These are phyloP conservation scores for Ictalurus furcatus DNA, from an alignment of 2,113 vertebrate genomes.

Conservation along the genomic window DNA sequence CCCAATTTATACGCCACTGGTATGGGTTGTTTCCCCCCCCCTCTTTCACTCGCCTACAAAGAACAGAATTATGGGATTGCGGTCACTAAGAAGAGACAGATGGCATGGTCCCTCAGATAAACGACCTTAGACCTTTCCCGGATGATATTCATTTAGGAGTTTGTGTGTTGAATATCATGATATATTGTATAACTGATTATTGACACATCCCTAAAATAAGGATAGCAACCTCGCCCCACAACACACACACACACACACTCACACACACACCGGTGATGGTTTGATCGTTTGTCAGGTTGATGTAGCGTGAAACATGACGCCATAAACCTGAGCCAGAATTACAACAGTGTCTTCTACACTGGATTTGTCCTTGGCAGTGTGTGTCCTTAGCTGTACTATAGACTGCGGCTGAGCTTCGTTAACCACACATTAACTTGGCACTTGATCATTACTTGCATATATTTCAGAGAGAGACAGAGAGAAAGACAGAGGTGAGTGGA, in stretches of 20 bases:
- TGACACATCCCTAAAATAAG: background rate
- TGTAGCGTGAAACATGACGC: constrained; percentile 35
- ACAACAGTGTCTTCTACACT: constrained; percentile 11
- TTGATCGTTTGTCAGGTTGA: constrained; percentile 44
- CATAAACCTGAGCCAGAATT: constrained; percentile 41
- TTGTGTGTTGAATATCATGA: background rate
- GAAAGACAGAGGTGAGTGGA: constrained; percentile 25
- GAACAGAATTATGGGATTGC: background rate
- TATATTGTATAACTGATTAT: background rate
- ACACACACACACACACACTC: background rate
- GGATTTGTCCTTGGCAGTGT: constrained; percentile 30
- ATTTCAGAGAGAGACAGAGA: constrained; percentile 35
- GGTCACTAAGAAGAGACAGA: background rate
- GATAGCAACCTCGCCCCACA: background rate
- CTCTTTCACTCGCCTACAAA: background rate
- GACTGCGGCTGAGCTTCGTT: constrained; percentile 27
- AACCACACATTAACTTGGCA: constrained; percentile 40
- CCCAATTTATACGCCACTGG: background rate
- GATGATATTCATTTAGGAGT: no score
- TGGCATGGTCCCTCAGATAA: background rate
- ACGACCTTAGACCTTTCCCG: background rate
- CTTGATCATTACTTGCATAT: constrained; percentile 15
- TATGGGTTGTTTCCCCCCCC: no score
- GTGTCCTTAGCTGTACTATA: constrained; percentile 20
- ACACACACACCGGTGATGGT: background rate